Evolutionary conservation across 1,140 invertebrate species (phyloP), one percentile per base, ranked within the genome.

Genomic region (Neoseiulus cucumeris): DNA sequence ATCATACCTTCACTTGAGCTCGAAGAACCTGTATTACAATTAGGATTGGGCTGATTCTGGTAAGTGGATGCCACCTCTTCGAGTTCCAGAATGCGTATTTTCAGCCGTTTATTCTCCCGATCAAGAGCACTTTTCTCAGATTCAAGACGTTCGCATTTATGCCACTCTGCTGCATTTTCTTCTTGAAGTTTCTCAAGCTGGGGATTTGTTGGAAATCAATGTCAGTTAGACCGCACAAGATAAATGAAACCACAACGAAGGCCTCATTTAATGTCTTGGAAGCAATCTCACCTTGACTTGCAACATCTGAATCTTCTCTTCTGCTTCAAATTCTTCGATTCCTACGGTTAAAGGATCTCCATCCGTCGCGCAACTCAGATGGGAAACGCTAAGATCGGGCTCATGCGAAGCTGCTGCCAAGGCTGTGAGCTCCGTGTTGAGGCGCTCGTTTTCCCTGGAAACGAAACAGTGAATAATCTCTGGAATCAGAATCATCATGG

Each of bases 91-190:
- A 92, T 76, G 76, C 91, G 87, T 18, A 81, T 80, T 9, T 85
- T 80, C 42, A 93, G 74, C 72, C 91, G 87, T 73, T 92, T 93
- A 72, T 91, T 93, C 70, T 93, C 89, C 44, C 90, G 79, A 71
- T 93, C 86, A 64, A 93, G 76, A 0, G 82, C 83, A 68, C 89
- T 78, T 74, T 91, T 91, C 70, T 93, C 90, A 0, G 87, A 88
- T 76, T 93, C 90, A 29, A 93, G 73, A 14, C 87, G 79, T 75
- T 94, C 90, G 7, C 89, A 78, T 74, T 89, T 88, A 9, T 86
- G 88, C 90, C 90, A 94, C 73, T 93, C 90, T 5, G 86, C 81
- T 1, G 88, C 90, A 79, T 94, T 94, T 77, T 94, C 90, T 1
- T 84, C 83, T 78, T 94, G 91, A 6, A 93, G 76, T 70, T 82